These are phyloP conservation scores for Pasiphila rectangulata DNA, from an alignment of 2,888 invertebrate genomes.

Conservation along the genomic window DNA sequence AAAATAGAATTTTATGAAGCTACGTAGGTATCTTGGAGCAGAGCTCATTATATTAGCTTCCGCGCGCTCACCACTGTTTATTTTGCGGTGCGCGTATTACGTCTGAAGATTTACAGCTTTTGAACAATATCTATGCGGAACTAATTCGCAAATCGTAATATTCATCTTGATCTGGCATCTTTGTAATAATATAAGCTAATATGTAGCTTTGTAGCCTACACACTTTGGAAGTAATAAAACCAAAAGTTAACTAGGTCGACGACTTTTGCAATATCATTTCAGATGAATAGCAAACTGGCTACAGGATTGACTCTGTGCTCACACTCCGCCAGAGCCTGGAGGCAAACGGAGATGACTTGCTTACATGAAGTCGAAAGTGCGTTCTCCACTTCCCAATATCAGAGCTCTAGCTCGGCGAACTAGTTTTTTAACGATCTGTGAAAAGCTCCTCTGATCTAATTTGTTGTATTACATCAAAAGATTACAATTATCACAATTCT, in stretches of 20 bases:
- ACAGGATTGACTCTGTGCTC: slow-evolving; percentile 15
- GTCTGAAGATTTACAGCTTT: slow-evolving; percentile 27
- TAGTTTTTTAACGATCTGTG: slow-evolving; percentile 2
- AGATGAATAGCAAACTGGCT: slow-evolving; percentile 8
- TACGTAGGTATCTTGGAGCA: slow-evolving; percentile 26
- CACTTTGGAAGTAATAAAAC: slow-evolving; percentile 5
- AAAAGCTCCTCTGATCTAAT: neutral
- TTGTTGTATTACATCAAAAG: slow-evolving; percentile 8
- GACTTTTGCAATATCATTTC: slow-evolving; percentile 12
- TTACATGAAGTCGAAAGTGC: slow-evolving; percentile 58
- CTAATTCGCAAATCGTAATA: slow-evolving; percentile 11
- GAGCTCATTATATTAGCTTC: slow-evolving; percentile 29
- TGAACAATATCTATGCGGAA: slow-evolving; percentile 27
- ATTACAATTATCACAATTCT: slow-evolving; percentile 11
- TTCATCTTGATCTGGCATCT: too few species aligned
- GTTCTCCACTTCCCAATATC: slow-evolving; percentile 47
- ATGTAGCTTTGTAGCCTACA: neutral
- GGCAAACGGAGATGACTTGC: slow-evolving; percentile 30
- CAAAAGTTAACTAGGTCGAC: slow-evolving; percentile 4
- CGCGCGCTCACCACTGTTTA: slow-evolving; percentile 30
- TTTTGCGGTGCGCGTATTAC: slow-evolving; percentile 21
- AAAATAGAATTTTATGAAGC: slow-evolving; percentile 35
- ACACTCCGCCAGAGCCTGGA: slow-evolving; percentile 22
- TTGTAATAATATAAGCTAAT: too few species aligned
- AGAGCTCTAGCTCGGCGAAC: neutral